A percentile compares a stretch with the other conserved stretches of the same genome.
phyloP scores from a whole-genome alignment of 30 jellyfish, hydroid and myxozoan species.

The Aurelia sp. region DNA sequence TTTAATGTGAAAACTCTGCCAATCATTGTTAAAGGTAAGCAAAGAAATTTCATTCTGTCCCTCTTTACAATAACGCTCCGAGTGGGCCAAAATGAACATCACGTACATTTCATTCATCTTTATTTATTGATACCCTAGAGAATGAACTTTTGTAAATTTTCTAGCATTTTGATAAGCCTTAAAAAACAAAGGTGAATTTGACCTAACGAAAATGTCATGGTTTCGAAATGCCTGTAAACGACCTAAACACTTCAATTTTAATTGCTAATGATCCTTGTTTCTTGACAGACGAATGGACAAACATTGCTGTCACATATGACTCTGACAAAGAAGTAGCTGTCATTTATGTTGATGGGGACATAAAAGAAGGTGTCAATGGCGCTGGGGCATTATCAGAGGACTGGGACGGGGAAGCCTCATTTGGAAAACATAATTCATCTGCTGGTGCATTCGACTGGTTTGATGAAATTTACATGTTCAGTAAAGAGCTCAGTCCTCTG shows the following conservation, averaged over 20 bases:
- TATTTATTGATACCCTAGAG: too few relatives aligned
- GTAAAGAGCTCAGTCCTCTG: constrained; percentile 78
- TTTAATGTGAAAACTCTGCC: constrained; percentile 89
- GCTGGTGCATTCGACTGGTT: constrained; percentile 82
- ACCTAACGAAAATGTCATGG: too few relatives aligned
- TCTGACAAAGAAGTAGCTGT: constrained; percentile 91
- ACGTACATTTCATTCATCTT: too few relatives aligned
- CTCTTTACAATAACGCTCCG: background rate
- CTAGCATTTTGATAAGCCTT: too few relatives aligned
- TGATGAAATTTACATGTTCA: constrained; percentile 87
- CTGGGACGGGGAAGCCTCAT: constrained; percentile 96
- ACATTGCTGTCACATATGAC: constrained; percentile 87
- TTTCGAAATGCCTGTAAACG: too few relatives aligned
- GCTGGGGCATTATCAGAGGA: constrained; percentile 96
- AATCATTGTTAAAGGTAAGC: constrained; percentile 81
- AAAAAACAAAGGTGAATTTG: too few relatives aligned
- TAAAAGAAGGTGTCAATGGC: constrained; percentile 88
- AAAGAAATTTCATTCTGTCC: background rate
- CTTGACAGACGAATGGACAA: constrained; percentile 76
- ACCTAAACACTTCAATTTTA: too few relatives aligned
- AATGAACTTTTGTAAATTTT: too few relatives aligned
- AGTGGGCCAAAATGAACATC: background rate
- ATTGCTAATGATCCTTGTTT: too few relatives aligned
- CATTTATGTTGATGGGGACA: constrained; percentile 88
- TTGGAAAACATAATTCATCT: constrained; percentile 82